Base-by-base conservation (phyloP, 2,888 invertebrate species). In the Saturnia pavonia region DNA sequence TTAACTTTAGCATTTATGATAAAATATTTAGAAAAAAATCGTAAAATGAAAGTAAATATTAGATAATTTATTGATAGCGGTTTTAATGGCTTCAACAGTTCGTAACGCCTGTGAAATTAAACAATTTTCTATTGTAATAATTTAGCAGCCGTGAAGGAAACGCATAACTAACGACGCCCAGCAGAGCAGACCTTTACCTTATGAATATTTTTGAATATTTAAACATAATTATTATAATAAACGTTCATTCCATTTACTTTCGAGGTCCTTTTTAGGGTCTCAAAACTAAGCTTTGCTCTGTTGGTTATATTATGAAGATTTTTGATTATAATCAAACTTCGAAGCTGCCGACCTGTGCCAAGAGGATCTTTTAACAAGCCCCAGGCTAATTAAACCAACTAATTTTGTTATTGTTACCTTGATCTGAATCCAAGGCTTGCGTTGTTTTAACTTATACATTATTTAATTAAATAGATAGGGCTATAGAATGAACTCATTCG, bases 121-220 rank as follows among this genome's bases (percentile, higher is more conserved):
- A 25, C 27, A 60, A 60, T 60, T 60, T 27, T 25, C 27, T 60
- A 60, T 60, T 27, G 27, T 14, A 60, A 14, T 60, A 60, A 60
- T 60, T 60, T 27, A 12, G 57, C 25, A 60, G 27, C 57, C 12
- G 14, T 27, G 57, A 60, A 60, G 57, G 14, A 27, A 60, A 27
- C 27, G 57, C 27, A 60, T 60, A 60, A 60, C 25, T 60, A 27
- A 27, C 57, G 25, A 60, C 57, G 34, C 34, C 34, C 34, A 60
- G 25, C 27, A 25, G 57, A 60, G 25, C 27, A 25, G 57, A 60
- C 57, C 57, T 60, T 60, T 60, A 25, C 25, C 57, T 60, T 12
- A 25, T 25, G 57, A 57, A 57, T 57, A 57, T 25, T 25, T 60
- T 14, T 60, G 57, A 60, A 60, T 60, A 60, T 27, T 60, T 27